These are phyloP conservation scores for Lepidostoma basale DNA, from an alignment of 1,140 invertebrate species.

Conservation along the genomic window DNA sequence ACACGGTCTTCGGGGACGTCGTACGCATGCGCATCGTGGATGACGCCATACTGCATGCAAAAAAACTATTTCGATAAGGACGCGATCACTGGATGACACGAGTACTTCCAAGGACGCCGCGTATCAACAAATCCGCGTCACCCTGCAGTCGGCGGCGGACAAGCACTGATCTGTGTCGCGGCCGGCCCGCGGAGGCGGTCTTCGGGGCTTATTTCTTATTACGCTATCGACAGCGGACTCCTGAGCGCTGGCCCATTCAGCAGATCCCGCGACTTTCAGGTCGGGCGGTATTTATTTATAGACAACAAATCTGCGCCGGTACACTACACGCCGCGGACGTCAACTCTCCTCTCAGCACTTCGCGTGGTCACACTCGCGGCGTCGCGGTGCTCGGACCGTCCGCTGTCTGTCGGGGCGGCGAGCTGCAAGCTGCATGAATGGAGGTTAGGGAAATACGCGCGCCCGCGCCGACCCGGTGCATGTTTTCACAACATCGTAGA, in stretches of 20 bases:
- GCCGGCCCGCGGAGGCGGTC: background rate
- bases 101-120: constrained; percentile 14
- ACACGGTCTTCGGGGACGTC: constrained; percentile 60
- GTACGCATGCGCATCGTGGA: constrained; percentile 59
- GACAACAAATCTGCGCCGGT: constrained; percentile 24
- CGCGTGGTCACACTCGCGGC: background rate
- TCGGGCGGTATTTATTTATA: constrained; percentile 34
- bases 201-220: constrained; percentile 19
- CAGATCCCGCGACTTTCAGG: constrained; percentile 15
- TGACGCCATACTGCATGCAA: constrained; percentile 51
- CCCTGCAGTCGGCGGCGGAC: constrained; percentile 18
- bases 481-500: too few species aligned
- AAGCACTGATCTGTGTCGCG: constrained; percentile 29
- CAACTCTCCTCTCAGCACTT: constrained; percentile 4
- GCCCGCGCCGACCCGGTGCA: too few species aligned
- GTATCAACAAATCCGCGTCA: constrained; percentile 32
- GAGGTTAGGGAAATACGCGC: too few species aligned
- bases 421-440: too few species aligned
- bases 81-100: constrained; percentile 15
- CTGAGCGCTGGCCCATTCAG: constrained; percentile 31
- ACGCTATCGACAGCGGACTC: constrained; percentile 33
- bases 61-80: constrained; percentile 20
- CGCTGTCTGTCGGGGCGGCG: too few species aligned
- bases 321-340: too few species aligned
- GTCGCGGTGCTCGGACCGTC: too few species aligned